phyloP scores from a whole-genome alignment of 2,113 vertebrate species.

The Gymnogyps californianus region DNA sequence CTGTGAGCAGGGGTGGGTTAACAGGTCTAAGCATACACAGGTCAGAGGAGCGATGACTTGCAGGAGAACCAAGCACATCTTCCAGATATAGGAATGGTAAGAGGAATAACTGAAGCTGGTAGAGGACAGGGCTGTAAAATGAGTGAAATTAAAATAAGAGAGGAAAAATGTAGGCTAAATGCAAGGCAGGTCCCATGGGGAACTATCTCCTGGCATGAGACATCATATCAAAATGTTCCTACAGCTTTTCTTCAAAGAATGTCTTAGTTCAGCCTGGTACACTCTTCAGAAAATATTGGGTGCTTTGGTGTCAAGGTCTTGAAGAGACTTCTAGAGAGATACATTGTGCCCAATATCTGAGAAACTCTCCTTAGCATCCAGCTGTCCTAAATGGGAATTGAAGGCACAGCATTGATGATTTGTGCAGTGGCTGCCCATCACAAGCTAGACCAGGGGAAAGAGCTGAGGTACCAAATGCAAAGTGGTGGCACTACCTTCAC shows the following conservation, averaged over 20 bases:
- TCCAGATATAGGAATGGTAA: background rate
- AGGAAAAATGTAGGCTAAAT: background rate
- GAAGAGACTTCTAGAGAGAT: background rate
- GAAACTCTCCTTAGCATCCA: background rate
- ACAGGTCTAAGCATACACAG: background rate
- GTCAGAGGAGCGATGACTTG: background rate
- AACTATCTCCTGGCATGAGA: background rate
- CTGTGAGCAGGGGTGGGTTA: background rate
- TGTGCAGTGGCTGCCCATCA: background rate
- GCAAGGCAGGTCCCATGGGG: background rate
- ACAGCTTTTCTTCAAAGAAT: background rate
- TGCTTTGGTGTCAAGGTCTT: background rate
- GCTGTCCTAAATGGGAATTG: background rate
- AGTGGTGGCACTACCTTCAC: background rate
- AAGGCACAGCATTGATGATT: background rate
- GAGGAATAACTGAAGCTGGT: background rate
- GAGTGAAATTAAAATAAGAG: background rate
- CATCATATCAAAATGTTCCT: background rate
- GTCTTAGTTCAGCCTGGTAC: background rate
- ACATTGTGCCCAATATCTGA: background rate
- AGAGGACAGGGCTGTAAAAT: background rate
- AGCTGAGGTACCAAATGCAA: background rate
- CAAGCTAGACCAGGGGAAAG: background rate
- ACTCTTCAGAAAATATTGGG: background rate
- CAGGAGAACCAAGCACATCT: background rate